A percentile compares a stretch with the other conserved stretches of the same genome.
These are phyloP conservation scores for Buathra laborator DNA, from an alignment of 2,888 invertebrate species.

Conservation along the genomic window DNA sequence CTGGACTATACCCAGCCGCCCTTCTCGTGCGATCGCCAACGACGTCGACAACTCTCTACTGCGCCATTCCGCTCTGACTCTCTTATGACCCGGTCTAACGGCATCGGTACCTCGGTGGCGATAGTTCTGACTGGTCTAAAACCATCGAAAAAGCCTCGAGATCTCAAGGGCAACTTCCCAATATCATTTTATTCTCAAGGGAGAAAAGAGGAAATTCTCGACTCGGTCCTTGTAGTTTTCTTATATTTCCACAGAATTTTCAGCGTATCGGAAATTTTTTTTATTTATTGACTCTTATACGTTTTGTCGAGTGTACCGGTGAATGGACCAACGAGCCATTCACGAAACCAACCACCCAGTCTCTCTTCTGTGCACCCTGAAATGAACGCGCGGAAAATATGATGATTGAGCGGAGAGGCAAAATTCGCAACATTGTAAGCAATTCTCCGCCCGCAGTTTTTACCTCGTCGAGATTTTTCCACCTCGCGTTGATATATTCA, in stretches of 20 bases:
- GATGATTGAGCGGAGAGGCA: neutral
- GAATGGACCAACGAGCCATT: neutral
- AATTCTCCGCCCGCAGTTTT: slow-evolving; percentile 9
- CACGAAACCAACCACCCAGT: neutral
- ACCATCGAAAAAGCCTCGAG: slow-evolving; percentile 29
- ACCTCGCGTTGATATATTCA: slow-evolving; percentile 27
- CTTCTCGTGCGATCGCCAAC: slow-evolving; percentile 47
- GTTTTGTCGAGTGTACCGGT: neutral
- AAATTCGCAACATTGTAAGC: neutral
- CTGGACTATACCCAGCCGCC: slow-evolving; percentile 72
- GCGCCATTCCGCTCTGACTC: neutral
- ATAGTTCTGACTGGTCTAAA: neutral
- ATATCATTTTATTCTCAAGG: neutral
- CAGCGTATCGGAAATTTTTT: neutral
- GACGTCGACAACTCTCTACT: slow-evolving; percentile 26
- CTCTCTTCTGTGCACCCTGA: neutral
- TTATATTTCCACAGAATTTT: neutral
- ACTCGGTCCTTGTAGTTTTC: neutral
- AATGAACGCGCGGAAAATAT: slow-evolving; percentile 11
- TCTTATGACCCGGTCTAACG: slow-evolving; percentile 3
- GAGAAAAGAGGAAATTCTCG: neutral
- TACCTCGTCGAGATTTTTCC: neutral
- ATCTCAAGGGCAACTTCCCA: slow-evolving; percentile 63
- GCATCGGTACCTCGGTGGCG: neutral
- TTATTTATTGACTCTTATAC: neutral